phyloP scores from a whole-genome alignment of 1,140 invertebrate species.

The Lordiphosa collinella region DNA sequence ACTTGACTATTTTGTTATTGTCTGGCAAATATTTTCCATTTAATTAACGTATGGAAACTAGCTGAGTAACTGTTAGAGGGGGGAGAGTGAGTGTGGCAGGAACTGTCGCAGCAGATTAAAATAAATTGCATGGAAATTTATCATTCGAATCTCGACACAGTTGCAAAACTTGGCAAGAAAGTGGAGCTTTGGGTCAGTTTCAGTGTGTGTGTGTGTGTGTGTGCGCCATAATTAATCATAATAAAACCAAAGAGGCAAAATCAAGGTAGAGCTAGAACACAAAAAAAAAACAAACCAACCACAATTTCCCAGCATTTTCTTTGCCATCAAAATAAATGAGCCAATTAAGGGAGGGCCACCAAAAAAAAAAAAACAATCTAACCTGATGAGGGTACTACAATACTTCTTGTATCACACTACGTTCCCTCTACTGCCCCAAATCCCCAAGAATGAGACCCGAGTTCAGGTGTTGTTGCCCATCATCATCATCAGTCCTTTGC shows the following conservation, averaged over 20 bases:
- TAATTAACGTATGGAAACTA: constrained; percentile 72
- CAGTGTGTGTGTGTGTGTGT: constrained; percentile 14
- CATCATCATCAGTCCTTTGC: constrained; percentile 45
- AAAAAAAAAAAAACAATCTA: constrained; percentile 18
- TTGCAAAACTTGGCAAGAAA: constrained; percentile 68
- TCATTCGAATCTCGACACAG: constrained; percentile 67
- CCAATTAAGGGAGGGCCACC: constrained; percentile 62
- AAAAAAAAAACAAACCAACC: constrained; percentile 35
- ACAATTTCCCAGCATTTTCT: constrained; percentile 69
- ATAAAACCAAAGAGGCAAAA: constrained; percentile 53
- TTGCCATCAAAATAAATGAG: constrained; percentile 76
- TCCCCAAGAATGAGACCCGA: constrained; percentile 11
- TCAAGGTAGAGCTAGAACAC: constrained; percentile 13
- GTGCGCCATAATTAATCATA: constrained; percentile 69
- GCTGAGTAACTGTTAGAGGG: constrained; percentile 4
- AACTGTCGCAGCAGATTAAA: constrained; percentile 68
- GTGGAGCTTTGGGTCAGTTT: constrained; percentile 63
- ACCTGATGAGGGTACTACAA: constrained; percentile 52
- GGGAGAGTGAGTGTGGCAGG: background rate
- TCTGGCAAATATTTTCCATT: constrained; percentile 72
- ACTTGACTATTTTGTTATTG: constrained; percentile 17
- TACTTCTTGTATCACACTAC: background rate
- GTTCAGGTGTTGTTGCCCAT: constrained; percentile 47
- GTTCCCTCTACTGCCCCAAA: constrained; percentile 13
- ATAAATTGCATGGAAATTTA: constrained; percentile 74